Evolutionary conservation across 1,140 invertebrate genomes (phyloP), one percentile per base, ranked within the genome.

Genomic region (Pseudomyrmex sp.): DNA sequence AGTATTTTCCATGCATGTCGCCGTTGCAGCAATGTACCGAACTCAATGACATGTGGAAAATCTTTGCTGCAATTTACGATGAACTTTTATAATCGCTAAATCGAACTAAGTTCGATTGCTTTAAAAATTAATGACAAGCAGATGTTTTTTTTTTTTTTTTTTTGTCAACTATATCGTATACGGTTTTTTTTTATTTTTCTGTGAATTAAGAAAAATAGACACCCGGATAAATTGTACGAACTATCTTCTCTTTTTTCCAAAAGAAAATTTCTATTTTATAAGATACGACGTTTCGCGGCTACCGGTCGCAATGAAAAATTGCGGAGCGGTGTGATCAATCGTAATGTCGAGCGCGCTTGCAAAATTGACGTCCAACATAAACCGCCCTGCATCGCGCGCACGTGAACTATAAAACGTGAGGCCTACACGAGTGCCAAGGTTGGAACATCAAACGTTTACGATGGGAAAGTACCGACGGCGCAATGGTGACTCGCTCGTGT

Each of bases 361-460:
- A 79, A 79, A 79, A 59, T 79, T 79, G 52, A 79, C 52, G 26
- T 26, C 52, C 50, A 58, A 48, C 52, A 20, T 70, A 79, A 66
- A 70, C 20, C 54, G 35, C n/a, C 9, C 12, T 58, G 76, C 65
- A 79, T n/a, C 52, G 52, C 26, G 54, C 23, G n/a, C 20, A 79
- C 75, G 65, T 69, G 35, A 79, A 66, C 35, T 18, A 46, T 59
- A 79, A 79, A 46, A n/a, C 69, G 10, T 18, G 50, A 73, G 20
- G 2, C 7, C 13, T 62, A 82, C 35, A 35, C 58, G 48, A 52
- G 69, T 18, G 23, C 50, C 58, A 59, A 74, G 44, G 10, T 13
- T 12, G 13, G 50, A 10, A n/a, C 66, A 26, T 50, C 23, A 74
- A 82, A 82, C n/a, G 3, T 46, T 35, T 46, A 10, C 50, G 50